phyloP scores from a whole-genome alignment of 2,113 vertebrate genomes.

The Ammospiza caudacuta region DNA sequence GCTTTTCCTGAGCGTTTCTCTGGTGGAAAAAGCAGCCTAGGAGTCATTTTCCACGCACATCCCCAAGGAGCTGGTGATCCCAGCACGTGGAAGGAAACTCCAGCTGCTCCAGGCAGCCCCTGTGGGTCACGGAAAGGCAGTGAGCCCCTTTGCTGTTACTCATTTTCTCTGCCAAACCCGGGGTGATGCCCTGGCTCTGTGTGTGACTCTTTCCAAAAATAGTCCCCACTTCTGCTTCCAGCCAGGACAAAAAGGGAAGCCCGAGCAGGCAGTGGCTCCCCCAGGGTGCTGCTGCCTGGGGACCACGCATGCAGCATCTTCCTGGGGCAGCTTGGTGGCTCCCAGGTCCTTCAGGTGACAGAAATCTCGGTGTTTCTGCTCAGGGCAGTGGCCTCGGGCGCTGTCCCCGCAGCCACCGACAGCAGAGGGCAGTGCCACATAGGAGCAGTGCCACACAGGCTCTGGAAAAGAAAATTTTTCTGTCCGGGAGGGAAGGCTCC shows the following conservation, averaged over 20 bases:
- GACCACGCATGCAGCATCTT: neutral
- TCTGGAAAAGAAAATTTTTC: fast-evolving
- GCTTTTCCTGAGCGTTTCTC: neutral
- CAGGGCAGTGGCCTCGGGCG: fast-evolving
- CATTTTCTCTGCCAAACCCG: neutral
- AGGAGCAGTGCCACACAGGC: neutral
- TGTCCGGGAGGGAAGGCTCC: neutral
- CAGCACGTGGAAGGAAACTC: conserved; percentile 14
- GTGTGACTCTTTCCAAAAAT: conserved; percentile 43
- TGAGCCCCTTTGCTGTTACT: neutral
- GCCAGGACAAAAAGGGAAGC: neutral
- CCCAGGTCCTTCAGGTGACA: neutral
- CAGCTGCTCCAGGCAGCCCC: neutral
- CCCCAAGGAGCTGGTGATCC: neutral
- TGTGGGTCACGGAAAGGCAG: neutral
- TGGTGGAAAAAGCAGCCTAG: neutral
- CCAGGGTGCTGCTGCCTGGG: neutral
- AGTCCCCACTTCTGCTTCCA: conserved; percentile 51
- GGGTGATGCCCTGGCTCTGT: neutral
- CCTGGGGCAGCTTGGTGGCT: neutral
- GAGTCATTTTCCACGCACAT: neutral
- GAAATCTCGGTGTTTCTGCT: neutral
- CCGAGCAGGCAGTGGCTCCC: neutral
- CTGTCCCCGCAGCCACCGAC: neutral
- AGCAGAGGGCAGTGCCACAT: conserved; percentile 65